phyloP scores from a whole-genome alignment of 2,113 vertebrate species.

The Puffinus mauretanicus region DNA sequence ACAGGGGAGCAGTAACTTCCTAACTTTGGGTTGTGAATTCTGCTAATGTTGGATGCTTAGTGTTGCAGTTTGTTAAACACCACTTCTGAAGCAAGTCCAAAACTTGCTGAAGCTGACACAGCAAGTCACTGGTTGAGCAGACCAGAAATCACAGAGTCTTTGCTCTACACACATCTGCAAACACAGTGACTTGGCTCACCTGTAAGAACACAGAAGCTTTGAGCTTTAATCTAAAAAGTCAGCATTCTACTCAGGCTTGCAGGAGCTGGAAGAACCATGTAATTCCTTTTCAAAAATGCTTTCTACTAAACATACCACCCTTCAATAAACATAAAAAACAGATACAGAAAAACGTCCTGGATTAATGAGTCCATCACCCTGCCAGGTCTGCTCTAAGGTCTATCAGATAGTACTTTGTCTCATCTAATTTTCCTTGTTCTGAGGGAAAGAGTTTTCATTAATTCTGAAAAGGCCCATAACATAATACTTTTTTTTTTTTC shows the following conservation, averaged over 20 bases:
- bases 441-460: not conserved
- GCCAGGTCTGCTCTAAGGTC: not conserved
- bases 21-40: not conserved
- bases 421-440: not conserved
- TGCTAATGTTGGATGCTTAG: not conserved
- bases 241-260: not conserved
- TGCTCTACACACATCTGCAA: not conserved
- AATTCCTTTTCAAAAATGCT: not conserved
- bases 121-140: slow-evolving; percentile 20
- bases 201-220: not conserved
- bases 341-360: not conserved
- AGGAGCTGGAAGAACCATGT: not conserved
- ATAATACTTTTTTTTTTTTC: not conserved
- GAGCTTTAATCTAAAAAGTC: slow-evolving; percentile 3
- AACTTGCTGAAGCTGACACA: slow-evolving; percentile 5
- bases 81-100: not conserved
- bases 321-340: not conserved
- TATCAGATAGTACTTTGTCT: not conserved
- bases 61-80: not conserved
- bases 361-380: not conserved
- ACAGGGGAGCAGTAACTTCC: not conserved
- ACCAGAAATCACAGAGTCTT: slow-evolving; percentile 31
- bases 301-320: not conserved
- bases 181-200: not conserved
- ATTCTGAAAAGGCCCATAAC: not conserved